Evolutionary conservation across 2,113 vertebrate species (phyloP).

Genomic region (Catharus minimus): DNA sequence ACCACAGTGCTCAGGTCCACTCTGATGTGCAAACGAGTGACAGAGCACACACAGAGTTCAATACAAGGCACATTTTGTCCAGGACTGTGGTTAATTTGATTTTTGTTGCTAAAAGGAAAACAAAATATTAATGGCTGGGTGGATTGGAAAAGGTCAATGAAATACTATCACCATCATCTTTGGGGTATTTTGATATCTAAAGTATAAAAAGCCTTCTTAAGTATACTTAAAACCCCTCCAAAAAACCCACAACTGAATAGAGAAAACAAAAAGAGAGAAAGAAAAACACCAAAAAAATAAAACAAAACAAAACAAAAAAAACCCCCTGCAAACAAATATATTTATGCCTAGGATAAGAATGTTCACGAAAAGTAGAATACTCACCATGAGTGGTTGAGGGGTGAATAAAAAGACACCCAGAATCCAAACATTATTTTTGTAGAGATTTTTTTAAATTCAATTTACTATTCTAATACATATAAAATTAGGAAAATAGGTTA

Average conservation of each 20-base stretch:
- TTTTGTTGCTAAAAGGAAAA: not conserved
- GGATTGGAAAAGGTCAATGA: not conserved
- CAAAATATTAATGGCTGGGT: not conserved
- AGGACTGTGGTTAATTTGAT: not conserved
- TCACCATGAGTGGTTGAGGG: not conserved
- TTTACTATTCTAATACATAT: not conserved
- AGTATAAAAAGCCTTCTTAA: not conserved
- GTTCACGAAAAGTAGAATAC: not conserved
- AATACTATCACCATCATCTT: not conserved
- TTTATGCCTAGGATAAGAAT: not conserved
- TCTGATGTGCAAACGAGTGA: not conserved
- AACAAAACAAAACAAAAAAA: too few relatives aligned
- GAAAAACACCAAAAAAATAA: not conserved
- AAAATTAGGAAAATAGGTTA: not conserved
- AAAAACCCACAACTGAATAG: not conserved
- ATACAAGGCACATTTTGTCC: not conserved
- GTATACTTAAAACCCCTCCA: not conserved
- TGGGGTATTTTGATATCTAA: not conserved
- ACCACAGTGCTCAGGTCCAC: not conserved
- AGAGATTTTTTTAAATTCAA: not conserved
- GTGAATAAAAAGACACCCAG: rapidly evolving
- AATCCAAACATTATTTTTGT: rapidly evolving
- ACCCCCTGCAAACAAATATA: rapidly evolving
- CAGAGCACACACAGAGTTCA: not conserved
- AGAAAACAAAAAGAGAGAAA: not conserved